phyloP scores from a whole-genome alignment of 2,113 vertebrate genomes.

The Chlamydotis undulata region DNA sequence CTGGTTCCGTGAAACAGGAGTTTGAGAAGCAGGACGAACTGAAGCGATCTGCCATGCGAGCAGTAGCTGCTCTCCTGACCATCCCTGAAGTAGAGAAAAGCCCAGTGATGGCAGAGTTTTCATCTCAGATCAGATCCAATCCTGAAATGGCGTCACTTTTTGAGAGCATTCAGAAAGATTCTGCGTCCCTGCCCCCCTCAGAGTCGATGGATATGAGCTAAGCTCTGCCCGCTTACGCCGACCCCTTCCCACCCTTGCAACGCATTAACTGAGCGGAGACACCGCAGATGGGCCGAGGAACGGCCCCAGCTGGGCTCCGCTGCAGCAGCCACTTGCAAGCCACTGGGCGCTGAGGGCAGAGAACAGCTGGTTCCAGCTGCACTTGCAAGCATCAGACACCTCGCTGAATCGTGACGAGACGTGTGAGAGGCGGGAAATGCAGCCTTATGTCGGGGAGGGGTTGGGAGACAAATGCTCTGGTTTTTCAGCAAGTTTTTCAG shows the following conservation, averaged over 20 bases:
- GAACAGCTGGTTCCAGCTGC: not conserved
- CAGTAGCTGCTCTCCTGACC: slow-evolving; percentile 90
- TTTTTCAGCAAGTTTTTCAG: not conserved
- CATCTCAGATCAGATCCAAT: slow-evolving; percentile 86
- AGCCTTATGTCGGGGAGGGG: accelerated
- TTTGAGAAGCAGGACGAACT: slow-evolving; percentile 97
- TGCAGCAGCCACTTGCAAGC: not conserved
- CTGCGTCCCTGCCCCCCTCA: slow-evolving; percentile 47
- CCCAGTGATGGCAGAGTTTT: slow-evolving; percentile 89
- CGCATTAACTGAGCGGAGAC: not conserved
- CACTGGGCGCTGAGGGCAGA: not conserved
- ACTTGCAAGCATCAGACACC: too few relatives aligned
- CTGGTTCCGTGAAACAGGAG: slow-evolving; percentile 94
- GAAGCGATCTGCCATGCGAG: slow-evolving; percentile 92
- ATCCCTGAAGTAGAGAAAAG: slow-evolving; percentile 90
- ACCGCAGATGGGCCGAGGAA: accelerated
- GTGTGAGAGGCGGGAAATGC: accelerated
- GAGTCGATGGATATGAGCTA: slow-evolving; percentile 91
- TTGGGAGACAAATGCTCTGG: accelerated
- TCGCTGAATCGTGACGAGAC: accelerated
- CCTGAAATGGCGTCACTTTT: slow-evolving; percentile 88
- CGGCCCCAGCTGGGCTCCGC: accelerated
- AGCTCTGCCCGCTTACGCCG: not conserved
- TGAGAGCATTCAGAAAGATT: slow-evolving; percentile 90
- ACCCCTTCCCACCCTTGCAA: not conserved